A percentile compares a stretch with the other conserved stretches of the same genome.
Evolutionary conservation across 92 coral and sea anemone genomes (phyloP).

Genomic region (Porites evermanni): DNA sequence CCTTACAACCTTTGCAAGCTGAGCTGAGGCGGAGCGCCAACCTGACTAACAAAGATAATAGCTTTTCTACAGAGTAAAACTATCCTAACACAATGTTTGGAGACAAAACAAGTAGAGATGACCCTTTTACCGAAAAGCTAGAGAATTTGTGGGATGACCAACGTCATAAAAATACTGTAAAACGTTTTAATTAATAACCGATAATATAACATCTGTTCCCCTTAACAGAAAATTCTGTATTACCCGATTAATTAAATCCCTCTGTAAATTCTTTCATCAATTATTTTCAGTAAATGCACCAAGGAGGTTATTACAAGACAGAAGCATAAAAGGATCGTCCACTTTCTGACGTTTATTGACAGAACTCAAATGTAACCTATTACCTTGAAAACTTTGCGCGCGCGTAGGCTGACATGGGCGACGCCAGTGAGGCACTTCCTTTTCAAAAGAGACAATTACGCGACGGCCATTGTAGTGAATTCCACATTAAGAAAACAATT

Average conservation of each 20-base stretch:
- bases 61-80: neutral
- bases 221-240: neutral
- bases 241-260: neutral
- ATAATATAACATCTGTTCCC: neutral
- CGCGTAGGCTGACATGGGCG: slow-evolving; percentile 19
- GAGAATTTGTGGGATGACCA: neutral
- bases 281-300: neutral
- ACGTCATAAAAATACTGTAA: too few relatives aligned
- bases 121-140: neutral
- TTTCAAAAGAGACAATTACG: slow-evolving; percentile 20
- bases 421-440: slow-evolving; percentile 40
- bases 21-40: slow-evolving; percentile 1
- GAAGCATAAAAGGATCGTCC: neutral
- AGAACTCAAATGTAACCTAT: slow-evolving; percentile 2
- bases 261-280: neutral
- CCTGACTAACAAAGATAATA: slow-evolving; percentile 9
- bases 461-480: slow-evolving; percentile 6
- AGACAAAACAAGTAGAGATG: slow-evolving; percentile 21
- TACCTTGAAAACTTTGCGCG: neutral
- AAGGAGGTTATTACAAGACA: neutral
- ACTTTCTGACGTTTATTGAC: slow-evolving; percentile 27
- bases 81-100: slow-evolving; percentile 20
- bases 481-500: slow-evolving; percentile 29
- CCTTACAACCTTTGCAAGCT: too few relatives aligned
- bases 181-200: neutral